Conservation (phyloP, 2,888 invertebrate genomes). For the Lacanobia wlatinum region DNA sequence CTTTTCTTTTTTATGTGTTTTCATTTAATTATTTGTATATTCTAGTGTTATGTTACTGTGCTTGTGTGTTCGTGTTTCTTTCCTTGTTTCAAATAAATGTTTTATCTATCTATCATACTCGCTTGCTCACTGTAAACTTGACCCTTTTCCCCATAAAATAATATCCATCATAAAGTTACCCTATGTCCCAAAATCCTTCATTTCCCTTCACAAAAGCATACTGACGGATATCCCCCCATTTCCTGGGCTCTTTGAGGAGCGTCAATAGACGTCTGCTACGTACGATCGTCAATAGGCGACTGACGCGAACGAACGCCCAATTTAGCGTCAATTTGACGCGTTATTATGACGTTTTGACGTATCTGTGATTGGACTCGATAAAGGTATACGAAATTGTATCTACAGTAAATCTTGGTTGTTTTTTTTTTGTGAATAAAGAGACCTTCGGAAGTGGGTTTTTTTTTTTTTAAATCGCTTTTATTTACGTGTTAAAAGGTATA, state of each 20-base stretch:
- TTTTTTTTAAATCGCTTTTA: neutral
- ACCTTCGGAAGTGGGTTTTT: neutral
- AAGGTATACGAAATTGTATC: constrained; percentile 13
- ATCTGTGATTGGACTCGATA: constrained; percentile 32
- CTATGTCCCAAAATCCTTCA: constrained; percentile 15
- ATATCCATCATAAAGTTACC: constrained; percentile 20
- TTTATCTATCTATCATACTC: no score
- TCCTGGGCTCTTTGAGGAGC: constrained; percentile 57
- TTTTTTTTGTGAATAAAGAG: neutral
- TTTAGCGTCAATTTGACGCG: constrained; percentile 59
- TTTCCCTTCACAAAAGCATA: constrained; percentile 31
- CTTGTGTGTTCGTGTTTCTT: no score
- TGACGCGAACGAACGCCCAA: constrained; percentile 48
- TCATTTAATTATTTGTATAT: no score
- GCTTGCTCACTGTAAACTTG: neutral
- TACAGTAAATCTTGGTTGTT: constrained; percentile 13
- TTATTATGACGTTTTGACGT: constrained; percentile 60
- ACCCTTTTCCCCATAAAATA: constrained; percentile 30
- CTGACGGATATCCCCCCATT: constrained; percentile 59
- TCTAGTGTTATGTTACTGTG: no score
- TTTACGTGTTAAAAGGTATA: no score
- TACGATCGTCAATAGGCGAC: constrained; percentile 44
- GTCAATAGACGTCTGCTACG: constrained; percentile 45
- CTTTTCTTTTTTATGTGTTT: no score
- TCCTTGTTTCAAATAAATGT: no score